Evolutionary conservation across 2,797 vertebrate genomes (phyloP).

Genomic region (Ctenosaura bakeri): DNA sequence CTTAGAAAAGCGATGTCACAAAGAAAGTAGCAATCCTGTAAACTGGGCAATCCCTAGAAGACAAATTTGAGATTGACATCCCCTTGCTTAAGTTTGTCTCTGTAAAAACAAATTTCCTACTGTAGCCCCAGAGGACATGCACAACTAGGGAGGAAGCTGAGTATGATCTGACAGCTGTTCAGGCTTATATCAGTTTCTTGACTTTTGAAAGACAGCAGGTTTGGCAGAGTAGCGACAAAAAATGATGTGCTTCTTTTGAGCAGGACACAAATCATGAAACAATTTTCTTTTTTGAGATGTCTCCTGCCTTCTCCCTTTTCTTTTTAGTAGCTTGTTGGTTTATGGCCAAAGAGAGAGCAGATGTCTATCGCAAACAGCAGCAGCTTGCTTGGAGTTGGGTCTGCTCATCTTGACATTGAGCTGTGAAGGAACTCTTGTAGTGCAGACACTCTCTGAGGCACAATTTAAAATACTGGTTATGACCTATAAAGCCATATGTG

Average conservation of each 20-base stretch:
- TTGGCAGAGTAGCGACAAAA: conserved; percentile 65
- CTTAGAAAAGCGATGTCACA: conserved; percentile 82
- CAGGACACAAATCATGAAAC: conserved; percentile 37
- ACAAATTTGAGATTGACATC: conserved; percentile 72
- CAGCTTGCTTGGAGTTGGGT: conserved; percentile 18
- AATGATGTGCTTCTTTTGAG: conserved; percentile 49
- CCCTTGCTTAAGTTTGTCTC: conserved; percentile 54
- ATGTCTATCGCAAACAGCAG: conserved; percentile 43
- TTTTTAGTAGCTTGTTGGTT: conserved; percentile 5
- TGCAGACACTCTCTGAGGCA: background rate
- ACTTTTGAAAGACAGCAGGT: conserved; percentile 65
- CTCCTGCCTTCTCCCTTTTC: conserved; percentile 6
- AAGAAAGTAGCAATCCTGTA: conserved; percentile 83
- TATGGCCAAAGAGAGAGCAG: conserved; percentile 22
- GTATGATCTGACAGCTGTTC: conserved; percentile 62
- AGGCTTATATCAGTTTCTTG: conserved; percentile 69
- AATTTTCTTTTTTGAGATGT: conserved; percentile 35
- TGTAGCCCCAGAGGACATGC: conserved; percentile 60
- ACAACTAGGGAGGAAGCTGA: conserved; percentile 54
- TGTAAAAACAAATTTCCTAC: conserved; percentile 69
- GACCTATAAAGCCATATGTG: no score
- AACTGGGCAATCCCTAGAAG: conserved; percentile 78
- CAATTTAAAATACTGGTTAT: accelerated
- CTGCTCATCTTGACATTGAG: background rate
- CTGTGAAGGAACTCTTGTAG: background rate